A percentile compares a stretch with the other conserved stretches of the same genome.
phyloP scores from a whole-genome alignment of 1,140 invertebrate genomes.

The Megathymus violae region DNA sequence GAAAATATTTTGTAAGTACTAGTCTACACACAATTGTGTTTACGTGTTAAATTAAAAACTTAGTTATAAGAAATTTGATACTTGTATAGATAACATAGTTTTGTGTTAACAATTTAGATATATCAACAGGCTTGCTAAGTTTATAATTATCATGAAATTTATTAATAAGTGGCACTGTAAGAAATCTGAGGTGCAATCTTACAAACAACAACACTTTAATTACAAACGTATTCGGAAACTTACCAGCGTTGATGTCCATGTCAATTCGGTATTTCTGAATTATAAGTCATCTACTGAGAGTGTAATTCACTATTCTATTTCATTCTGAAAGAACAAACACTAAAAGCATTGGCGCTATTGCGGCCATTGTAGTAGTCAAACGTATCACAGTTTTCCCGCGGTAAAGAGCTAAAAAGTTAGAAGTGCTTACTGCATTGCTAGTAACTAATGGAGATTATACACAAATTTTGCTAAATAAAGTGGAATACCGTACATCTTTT shows the following conservation, averaged over 20 bases:
- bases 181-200: not conserved
- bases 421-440: constrained; percentile 48
- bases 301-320: constrained; percentile 46
- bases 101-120: not conserved
- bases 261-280: constrained; percentile 57
- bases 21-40: not conserved
- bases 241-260: constrained; percentile 79
- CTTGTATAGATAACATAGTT: not conserved
- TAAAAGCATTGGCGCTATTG: constrained; percentile 80
- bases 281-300: constrained; percentile 25
- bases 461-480: constrained; percentile 35
- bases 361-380: constrained; percentile 81
- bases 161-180: not conserved
- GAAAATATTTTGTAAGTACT: constrained; percentile 24
- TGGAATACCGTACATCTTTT: constrained; percentile 39
- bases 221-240: constrained; percentile 43
- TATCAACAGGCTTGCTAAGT: not conserved
- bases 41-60: not conserved
- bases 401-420: constrained; percentile 56
- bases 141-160: not conserved
- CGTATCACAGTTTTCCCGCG: constrained; percentile 81
- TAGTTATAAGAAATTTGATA: not conserved
- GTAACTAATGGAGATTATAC: constrained; percentile 6
- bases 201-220: constrained; percentile 4
- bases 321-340: constrained; percentile 71